Evolutionary conservation across 2,797 vertebrate genomes (phyloP), one percentile per base, ranked within the genome.

Genomic region (Aythya fuligula): DNA sequence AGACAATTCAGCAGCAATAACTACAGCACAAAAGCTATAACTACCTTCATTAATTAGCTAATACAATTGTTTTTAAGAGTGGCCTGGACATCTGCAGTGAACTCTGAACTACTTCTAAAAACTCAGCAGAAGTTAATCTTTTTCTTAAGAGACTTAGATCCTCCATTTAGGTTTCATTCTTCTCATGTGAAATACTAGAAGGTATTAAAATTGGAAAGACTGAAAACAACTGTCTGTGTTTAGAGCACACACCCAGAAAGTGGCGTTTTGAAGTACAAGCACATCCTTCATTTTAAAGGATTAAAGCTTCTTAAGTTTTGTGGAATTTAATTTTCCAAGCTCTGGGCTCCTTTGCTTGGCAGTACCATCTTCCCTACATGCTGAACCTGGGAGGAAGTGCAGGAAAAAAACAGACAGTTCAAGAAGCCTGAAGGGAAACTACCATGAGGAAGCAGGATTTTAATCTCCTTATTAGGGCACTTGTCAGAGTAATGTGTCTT

Each of bases 401-500:
- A 21, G 54, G 6, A 60, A 65, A 39, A 39, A 27, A 60, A 27
- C 36, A 7, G 36, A 11, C 4, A 17, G 13, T 9, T 66, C 21
- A 11, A 14, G 53, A 61, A 54, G 4, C 8, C 39, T 41, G 18
- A 49, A 72, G 21, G 30, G 45, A 25, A 61, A 56, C 2, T 4
- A n/a, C 3, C 21, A 28, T 8, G 39, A 25, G 4, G 20, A 61
- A 61, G 30, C 18, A 61, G 57, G 24, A 22, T 57, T 70, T 73
- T 54, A 30, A 32, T 17, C 45, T 16, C 32, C 20, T 19, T 65
- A 38, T 16, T 27, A 76, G 53, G 45, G 22, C 21, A 41, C 45
- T 76, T 0, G 0, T 22, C 30, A 14, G 53, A 22, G 15, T 49
- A 41, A 36, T 0, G 1, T 27, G 11, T 43, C 34, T 74, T 47